Evolutionary conservation across 2,113 vertebrate species (phyloP), one percentile per base, ranked within the genome.

Genomic region (Gila orcuttii): DNA sequence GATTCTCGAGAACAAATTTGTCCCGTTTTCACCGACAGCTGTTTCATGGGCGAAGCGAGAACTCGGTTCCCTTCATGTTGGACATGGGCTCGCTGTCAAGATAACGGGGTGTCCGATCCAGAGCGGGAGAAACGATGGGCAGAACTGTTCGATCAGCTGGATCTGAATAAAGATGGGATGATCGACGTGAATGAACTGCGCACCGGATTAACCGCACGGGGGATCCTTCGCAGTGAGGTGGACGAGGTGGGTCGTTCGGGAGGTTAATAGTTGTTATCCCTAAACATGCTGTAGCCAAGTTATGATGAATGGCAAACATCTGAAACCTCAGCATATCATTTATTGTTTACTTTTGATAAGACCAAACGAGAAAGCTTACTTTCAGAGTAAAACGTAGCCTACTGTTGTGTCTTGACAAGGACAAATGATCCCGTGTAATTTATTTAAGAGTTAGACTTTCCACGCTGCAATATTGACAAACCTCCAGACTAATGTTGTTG

Each of bases 101-200:
- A 89, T 1, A 84, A 76, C 82, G 83, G 76, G 31, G 87, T 42
- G 13, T 62, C 84, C 39, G 95, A 96, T 45, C 86, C 91, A 4
- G 95, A 95, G 83, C 84, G 91, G 42, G 91, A 91, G 79, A 92
- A 93, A 87, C 90, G 91, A 83, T 96, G 96, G 90, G 90, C 91
- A 50, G 91, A 93, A 87, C 94, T 97, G n/a, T 97, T 97, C 89
- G 90, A 94, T 69, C 94, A 96, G 91, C 92, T 97, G 89, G 96
- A 97, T 92, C 83, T 94, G 52, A 97, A 97, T 89, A 91, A 94
- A 88, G 96, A 97, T 64, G 96, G 96, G 33, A 94, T 92, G 69
- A 94, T 97, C 55, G 96, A 97, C 78, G 87, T 95, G 87, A 91
- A 88, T 2, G 96, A 97, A 77, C 93, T 97, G 88, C 91, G 92